These are phyloP conservation scores for Baronia brevicornis DNA, from an alignment of 2,888 invertebrate species.

Conservation along the genomic window DNA sequence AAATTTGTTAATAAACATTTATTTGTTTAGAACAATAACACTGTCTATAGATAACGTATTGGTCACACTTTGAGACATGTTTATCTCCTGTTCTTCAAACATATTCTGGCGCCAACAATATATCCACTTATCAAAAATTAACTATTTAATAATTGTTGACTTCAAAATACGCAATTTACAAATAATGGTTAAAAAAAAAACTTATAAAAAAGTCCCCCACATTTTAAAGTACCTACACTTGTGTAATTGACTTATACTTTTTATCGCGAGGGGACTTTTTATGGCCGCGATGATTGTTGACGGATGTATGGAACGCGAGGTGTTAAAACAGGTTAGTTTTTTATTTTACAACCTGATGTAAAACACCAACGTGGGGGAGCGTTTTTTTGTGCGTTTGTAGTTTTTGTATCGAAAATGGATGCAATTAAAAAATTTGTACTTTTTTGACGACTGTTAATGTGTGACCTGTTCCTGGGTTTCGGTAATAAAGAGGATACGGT, in stretches of 20 bases:
- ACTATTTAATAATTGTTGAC: slow-evolving; percentile 3
- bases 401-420: too few relatives aligned
- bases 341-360: slow-evolving; percentile 23
- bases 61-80: slow-evolving; percentile 6
- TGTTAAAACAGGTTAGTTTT: slow-evolving; percentile 29
- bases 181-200: slow-evolving; percentile 28
- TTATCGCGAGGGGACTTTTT: slow-evolving; percentile 38
- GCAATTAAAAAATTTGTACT: too few relatives aligned
- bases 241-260: slow-evolving; percentile 31
- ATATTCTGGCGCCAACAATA: slow-evolving; percentile 11
- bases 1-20: slow-evolving; percentile 15
- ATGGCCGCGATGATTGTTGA: slow-evolving; percentile 33
- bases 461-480: too few relatives aligned
- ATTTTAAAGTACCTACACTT: slow-evolving; percentile 34
- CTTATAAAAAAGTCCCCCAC: slow-evolving; percentile 36
- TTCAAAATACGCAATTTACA: slow-evolving; percentile 19
- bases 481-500: too few relatives aligned
- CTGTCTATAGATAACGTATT: slow-evolving; percentile 4
- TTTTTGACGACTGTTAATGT: too few relatives aligned
- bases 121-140: slow-evolving; percentile 1
- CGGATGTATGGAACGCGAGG: slow-evolving; percentile 31
- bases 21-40: slow-evolving; percentile 6
- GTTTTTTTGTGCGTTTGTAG: slow-evolving; percentile 18
- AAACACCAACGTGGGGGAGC: slow-evolving; percentile 32
- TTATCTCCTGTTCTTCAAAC: slow-evolving; percentile 12